phyloP scores from a whole-genome alignment of 2,888 invertebrate genomes.

The Apomyelois bistriatella region DNA sequence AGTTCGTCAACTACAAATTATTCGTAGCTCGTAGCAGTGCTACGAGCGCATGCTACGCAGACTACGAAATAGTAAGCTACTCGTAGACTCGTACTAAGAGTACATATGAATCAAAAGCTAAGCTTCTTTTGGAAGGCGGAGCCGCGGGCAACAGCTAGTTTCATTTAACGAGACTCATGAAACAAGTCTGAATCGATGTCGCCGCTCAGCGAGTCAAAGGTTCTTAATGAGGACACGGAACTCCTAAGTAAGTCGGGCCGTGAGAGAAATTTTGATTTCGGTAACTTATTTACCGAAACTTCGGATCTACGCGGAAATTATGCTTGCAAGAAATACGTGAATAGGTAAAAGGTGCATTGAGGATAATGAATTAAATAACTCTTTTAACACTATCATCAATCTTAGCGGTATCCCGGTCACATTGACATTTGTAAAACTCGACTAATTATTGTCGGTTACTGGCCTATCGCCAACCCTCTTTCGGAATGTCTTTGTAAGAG shows the following conservation, averaged over 20 bases:
- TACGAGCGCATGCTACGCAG: background rate
- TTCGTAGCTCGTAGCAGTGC: constrained; percentile 7
- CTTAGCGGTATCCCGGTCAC: no score
- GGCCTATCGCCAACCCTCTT: no score
- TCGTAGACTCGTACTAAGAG: no score
- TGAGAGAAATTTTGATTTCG: constrained; percentile 23
- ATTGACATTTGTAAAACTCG: no score
- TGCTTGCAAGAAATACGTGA: background rate
- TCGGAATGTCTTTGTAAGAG: no score
- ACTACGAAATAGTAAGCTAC: background rate
- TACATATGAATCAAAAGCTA: no score
- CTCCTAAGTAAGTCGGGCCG: constrained; percentile 19
- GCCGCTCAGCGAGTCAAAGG: constrained; percentile 9
- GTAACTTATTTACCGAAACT: constrained; percentile 22
- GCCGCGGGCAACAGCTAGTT: no score
- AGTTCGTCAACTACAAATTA: background rate
- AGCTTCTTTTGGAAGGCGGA: no score
- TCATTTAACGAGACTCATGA: constrained; percentile 6
- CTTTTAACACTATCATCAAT: no score
- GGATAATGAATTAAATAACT: no score
- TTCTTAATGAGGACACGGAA: constrained; percentile 17
- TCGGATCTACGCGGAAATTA: constrained; percentile 6
- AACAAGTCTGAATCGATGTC: background rate
- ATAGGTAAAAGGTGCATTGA: background rate
- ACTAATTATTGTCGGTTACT: no score